phyloP scores from a whole-genome alignment of 2,888 invertebrate species.

The Cerastis leucographa region DNA sequence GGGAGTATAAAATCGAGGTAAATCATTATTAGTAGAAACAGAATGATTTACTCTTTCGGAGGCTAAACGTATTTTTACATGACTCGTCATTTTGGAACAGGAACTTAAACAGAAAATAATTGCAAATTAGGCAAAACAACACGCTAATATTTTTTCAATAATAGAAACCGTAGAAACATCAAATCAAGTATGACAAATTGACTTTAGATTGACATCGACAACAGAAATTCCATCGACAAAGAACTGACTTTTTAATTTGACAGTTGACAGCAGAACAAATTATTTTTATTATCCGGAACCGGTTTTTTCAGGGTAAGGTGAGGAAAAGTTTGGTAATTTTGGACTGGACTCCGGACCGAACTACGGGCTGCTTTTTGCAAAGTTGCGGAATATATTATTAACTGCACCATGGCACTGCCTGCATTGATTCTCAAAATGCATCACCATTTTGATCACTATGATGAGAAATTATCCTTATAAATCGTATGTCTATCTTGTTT shows the following conservation, averaged over 20 bases:
- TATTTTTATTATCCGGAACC: background rate
- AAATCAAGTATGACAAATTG: background rate
- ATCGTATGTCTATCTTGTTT: too few species aligned
- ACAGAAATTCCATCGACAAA: background rate
- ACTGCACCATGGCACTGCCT: background rate
- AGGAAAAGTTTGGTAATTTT: too few species aligned
- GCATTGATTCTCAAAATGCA: background rate
- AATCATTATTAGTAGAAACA: slow-evolving; percentile 89
- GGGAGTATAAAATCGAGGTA: slow-evolving; percentile 94
- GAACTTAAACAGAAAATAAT: background rate
- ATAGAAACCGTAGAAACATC: background rate
- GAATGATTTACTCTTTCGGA: slow-evolving; percentile 92
- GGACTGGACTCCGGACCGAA: background rate
- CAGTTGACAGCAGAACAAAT: background rate
- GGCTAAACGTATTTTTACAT: slow-evolving; percentile 92
- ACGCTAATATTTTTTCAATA: background rate
- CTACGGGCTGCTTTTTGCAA: background rate
- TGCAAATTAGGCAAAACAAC: slow-evolving; percentile 16
- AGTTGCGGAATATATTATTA: background rate
- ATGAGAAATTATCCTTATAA: background rate
- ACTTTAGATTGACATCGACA: background rate
- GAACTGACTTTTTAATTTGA: background rate
- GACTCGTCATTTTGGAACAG: slow-evolving; percentile 84
- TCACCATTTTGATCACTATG: background rate
- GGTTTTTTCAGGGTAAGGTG: background rate